Conservation (phyloP, 64 coral and sea anemone species). For the Astreopora myriophthalma region DNA sequence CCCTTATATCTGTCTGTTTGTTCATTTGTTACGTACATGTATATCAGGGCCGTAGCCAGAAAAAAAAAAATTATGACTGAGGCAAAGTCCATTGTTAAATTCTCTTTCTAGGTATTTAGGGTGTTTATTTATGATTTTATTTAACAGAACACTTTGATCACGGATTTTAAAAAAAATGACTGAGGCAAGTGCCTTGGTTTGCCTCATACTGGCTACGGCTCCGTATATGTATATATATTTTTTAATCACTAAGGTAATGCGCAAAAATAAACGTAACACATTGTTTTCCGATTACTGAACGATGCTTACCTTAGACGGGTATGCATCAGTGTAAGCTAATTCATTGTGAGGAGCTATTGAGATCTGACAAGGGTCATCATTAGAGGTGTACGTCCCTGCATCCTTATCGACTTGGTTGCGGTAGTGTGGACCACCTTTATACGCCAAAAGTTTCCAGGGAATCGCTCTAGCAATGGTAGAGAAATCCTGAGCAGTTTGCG, state of each 20-base stretch:
- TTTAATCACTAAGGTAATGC: background rate
- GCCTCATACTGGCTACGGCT: background rate
- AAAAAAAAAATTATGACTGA: no score
- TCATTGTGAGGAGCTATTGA: slow-evolving; percentile 60
- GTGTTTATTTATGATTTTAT: no score
- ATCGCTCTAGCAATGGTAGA: background rate
- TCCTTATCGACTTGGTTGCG: background rate
- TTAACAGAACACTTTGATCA: no score
- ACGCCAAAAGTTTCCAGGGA: background rate
- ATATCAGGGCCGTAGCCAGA: no score
- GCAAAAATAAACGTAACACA: no score
- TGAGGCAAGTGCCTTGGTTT: no score
- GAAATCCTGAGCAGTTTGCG: slow-evolving; percentile 14
- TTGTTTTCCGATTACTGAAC: background rate
- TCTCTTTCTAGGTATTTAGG: no score
- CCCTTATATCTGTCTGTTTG: no score
- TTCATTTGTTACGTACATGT: no score
- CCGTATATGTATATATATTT: background rate
- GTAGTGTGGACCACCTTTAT: slow-evolving; percentile 9
- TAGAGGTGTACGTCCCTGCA: slow-evolving; percentile 6
- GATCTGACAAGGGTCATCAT: slow-evolving; percentile 21
- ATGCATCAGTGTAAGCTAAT: slow-evolving; percentile 1
- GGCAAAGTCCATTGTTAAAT: no score
- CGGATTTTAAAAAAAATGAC: no score
- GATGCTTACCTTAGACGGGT: slow-evolving; percentile 4